Percentiles rank a stretch among this genome's conserved stretches.
These are phyloP conservation scores for Serripes groenlandicus DNA, from an alignment of 2,888 invertebrate genomes.

Conservation along the genomic window DNA sequence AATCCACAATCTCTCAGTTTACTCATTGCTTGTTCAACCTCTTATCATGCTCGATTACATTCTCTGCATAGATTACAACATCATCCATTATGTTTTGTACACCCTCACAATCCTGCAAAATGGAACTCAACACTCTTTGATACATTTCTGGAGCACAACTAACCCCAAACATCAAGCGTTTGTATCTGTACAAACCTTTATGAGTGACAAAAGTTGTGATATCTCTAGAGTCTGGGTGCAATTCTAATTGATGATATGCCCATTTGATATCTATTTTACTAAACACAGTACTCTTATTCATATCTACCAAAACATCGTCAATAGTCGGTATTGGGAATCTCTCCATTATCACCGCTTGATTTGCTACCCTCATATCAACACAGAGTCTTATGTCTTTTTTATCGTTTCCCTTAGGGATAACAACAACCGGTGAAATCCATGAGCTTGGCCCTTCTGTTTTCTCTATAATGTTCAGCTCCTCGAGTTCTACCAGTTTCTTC, in stretches of 20 bases:
- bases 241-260: slow-evolving; percentile 47
- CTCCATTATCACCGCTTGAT: slow-evolving; percentile 51
- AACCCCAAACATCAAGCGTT: slow-evolving; percentile 52
- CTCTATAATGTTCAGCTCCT: slow-evolving; percentile 43
- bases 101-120: slow-evolving; percentile 40
- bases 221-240: slow-evolving; percentile 26
- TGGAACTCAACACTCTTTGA: slow-evolving; percentile 33
- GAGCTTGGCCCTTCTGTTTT: slow-evolving; percentile 28
- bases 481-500: slow-evolving; percentile 25
- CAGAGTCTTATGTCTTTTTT: slow-evolving; percentile 63
- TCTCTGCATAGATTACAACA: slow-evolving; percentile 59
- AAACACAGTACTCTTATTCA: slow-evolving; percentile 59
- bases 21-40: slow-evolving; percentile 50
- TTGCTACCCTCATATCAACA: slow-evolving; percentile 64
- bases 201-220: slow-evolving; percentile 62
- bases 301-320: slow-evolving; percentile 54
- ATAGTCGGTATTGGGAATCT: slow-evolving; percentile 57
- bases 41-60: slow-evolving; percentile 52
- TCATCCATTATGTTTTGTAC: slow-evolving; percentile 52
- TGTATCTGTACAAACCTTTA: slow-evolving; percentile 53
- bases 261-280: slow-evolving; percentile 56
- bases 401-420: slow-evolving; percentile 31
- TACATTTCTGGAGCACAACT: slow-evolving; percentile 60
- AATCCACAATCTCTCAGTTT: slow-evolving; percentile 50
- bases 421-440: slow-evolving; percentile 49